phyloP scores from a whole-genome alignment of 2,797 vertebrate species.

The Hyperoplus immaculatus region DNA sequence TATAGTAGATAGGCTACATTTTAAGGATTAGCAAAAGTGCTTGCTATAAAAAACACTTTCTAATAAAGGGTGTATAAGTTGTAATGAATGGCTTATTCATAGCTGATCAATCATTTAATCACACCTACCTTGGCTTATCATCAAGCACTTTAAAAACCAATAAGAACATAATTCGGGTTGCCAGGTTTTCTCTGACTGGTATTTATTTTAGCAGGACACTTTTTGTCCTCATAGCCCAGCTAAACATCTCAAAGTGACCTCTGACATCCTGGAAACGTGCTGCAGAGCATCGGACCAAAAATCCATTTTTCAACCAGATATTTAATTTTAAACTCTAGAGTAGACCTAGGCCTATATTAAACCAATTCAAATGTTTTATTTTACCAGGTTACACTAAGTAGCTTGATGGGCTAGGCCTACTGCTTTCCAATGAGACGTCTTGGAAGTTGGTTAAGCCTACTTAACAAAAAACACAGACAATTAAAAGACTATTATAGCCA shows the following conservation, averaged over 20 bases:
- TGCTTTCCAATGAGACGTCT: neutral
- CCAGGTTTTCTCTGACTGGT: neutral
- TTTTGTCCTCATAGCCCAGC: neutral
- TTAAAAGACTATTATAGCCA: neutral
- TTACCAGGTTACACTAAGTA: neutral
- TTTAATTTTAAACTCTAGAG: too few relatives aligned
- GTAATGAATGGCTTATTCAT: neutral
- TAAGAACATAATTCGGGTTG: neutral
- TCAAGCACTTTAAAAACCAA: neutral
- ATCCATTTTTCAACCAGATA: neutral
- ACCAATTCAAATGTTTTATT: neutral
- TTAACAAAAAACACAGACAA: neutral
- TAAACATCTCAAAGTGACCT: neutral
- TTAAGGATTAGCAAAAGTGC: neutral
- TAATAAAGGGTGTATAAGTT: neutral
- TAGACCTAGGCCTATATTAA: neutral
- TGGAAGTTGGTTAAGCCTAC: neutral
- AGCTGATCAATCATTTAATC: neutral
- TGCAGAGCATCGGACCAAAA: neutral
- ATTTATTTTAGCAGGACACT: neutral
- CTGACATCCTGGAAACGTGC: neutral
- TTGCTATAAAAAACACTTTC: neutral
- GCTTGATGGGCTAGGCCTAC: neutral
- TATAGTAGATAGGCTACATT: neutral
- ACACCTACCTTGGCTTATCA: neutral